Evolutionary conservation across 2,797 vertebrate species (phyloP), one percentile per base, ranked within the genome.

Genomic region (Salarias fasciatus): DNA sequence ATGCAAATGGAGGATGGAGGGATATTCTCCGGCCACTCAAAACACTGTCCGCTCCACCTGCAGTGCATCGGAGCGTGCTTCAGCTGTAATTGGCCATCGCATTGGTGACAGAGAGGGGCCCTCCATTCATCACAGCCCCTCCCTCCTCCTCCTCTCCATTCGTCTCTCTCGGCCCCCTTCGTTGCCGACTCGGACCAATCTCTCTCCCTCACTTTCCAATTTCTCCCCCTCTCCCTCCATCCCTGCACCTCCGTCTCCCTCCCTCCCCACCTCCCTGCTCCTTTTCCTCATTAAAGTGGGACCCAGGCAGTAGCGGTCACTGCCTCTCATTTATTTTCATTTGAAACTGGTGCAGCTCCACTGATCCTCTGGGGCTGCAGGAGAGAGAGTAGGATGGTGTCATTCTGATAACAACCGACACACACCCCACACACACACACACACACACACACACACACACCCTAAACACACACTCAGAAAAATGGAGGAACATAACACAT

Each of bases 241-340:
- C 30, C 24, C 13, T 31, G 38, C 13, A 5, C 33, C 51, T 53
- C 31, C 44, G 12, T 28, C n/a, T 12, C 65, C 50, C 31, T 49
- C 12, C 45, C 8, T 35, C 44, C 11, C n/a, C 47, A 42, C 52
- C 71, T 45, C 67, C 58, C 69, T 81, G 75, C 72, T 81, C 82
- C 81, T 77, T 87, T 81, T 85, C 85, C 91, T 93, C 91, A 92
- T 93, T 92, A 93, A 89, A 91, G 85, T 80, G 76, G 84, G 88
- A 88, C 85, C 88, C 86, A 87, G 90, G 84, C 90, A 91, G 88
- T 82, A 88, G 84, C 76, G 89, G 91, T 92, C 91, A 92, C 88
- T 90, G 91, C 83, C 89, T 92, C 91, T 92, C 92, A 93, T 92
- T 93, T 93, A 93, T 93, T 93, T 92, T 91, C 91, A 92, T 92